Conservation (phyloP, 2,113 vertebrate genomes). For the Donacobius atricapilla region DNA sequence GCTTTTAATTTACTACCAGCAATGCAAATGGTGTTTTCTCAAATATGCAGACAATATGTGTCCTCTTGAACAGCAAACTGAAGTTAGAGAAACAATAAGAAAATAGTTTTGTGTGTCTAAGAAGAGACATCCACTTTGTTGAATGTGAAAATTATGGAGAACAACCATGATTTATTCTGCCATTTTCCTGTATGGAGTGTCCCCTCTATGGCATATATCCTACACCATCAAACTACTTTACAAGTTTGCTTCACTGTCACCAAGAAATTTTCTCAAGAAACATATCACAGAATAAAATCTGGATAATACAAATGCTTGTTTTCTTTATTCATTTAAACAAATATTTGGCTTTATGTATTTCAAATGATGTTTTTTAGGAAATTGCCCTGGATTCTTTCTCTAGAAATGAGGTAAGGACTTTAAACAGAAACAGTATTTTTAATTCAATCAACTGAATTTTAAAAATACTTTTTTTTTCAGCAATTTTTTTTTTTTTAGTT, state of each 20-base stretch:
- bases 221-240: not conserved
- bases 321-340: not conserved
- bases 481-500: not conserved
- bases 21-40: not conserved
- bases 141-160: not conserved
- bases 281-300: not conserved
- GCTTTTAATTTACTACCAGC: not conserved
- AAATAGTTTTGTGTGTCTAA: not conserved
- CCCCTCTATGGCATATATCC: not conserved
- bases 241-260: not conserved
- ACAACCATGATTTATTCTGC: not conserved
- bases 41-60: not conserved
- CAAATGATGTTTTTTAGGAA: not conserved
- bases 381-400: not conserved
- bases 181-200: not conserved
- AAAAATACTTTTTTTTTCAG: accelerated
- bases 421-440: not conserved
- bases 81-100: not conserved
- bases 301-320: not conserved
- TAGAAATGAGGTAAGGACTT: not conserved
- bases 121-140: not conserved
- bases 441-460: not conserved
- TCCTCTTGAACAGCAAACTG: not conserved
- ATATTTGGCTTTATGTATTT: not conserved
- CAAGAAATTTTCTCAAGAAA: not conserved